Base-by-base conservation (phyloP, 2,113 vertebrate genomes). In the Protomyctophum bolini region DNA sequence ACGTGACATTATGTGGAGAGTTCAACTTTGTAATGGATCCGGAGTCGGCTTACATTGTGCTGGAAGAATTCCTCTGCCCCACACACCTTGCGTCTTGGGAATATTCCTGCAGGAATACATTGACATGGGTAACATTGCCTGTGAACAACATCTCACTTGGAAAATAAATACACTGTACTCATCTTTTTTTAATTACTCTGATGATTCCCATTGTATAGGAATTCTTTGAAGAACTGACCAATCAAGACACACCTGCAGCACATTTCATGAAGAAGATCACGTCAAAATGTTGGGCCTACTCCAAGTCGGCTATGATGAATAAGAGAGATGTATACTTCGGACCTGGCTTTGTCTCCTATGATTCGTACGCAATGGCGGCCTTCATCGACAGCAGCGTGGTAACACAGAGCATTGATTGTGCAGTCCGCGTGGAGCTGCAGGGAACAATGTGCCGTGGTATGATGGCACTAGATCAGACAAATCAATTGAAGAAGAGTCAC, bases 1-100 rank as follows among this genome's bases (percentile, higher is more conserved):
- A 94, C n/a, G 5, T 86, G 57, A 90, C 84, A 0, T 73, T 88
- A 0, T 92, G 93, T 67, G 89, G 88, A 7, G 93, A 94, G 79
- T 94, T 94, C 70, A 94, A 94, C 86, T 94, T 94, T 76, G 68
- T 51, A 0, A 77, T 84, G 81, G 94, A 94, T 59, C 89, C 93
- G 4, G 94, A 94, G 65, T 92, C 94, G 0, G 92, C 94, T 7
- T 88, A 91, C 3, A 6, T 93, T 8, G 94, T 94, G 10, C 86
- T 94, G 3, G 91, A 94, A 51, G 91, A 93, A 10, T 94, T 86
- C 28, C 58, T 87, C 51, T 94, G 93, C 70, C 81, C 89, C 0
- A 93, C 90, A 0, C 82, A 88, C 64, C 51, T 94, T 4, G 87
- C 91, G 6, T 84, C 91, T 0, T 93, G 89, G 93, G 94, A 94